Percentiles rank a stretch among this genome's conserved stretches.
phyloP scores from a whole-genome alignment of 2,113 vertebrate genomes.

The Pseudonaja textilis region DNA sequence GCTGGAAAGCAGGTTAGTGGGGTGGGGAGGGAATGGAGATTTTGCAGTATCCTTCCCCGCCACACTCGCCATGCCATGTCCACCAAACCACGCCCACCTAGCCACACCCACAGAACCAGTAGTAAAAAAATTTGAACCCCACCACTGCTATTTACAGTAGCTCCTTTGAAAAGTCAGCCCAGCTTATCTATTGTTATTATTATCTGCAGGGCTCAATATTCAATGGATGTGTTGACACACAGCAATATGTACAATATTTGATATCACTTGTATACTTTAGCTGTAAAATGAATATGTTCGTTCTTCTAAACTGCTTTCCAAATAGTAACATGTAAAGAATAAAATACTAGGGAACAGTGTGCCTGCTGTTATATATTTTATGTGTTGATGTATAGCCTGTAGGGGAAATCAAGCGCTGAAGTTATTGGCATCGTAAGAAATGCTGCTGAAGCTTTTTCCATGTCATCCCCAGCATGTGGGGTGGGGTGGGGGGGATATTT shows the following conservation, averaged over 20 bases:
- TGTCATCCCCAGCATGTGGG: background rate
- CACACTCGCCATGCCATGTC: no score
- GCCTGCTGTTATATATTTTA: background rate
- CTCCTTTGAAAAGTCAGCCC: background rate
- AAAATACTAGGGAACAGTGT: background rate
- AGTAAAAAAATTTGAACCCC: no score
- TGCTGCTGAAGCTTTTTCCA: background rate
- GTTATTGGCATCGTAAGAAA: background rate
- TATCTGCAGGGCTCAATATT: background rate
- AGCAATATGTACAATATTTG: background rate
- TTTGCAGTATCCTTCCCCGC: no score
- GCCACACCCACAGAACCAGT: no score
- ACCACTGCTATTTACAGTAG: background rate
- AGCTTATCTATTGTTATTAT: background rate
- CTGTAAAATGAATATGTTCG: background rate
- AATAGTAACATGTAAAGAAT: background rate
- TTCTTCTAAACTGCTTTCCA: background rate
- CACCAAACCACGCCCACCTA: no score
- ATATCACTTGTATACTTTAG: background rate
- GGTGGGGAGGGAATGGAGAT: no score
- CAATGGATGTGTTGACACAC: background rate
- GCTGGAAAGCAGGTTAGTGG: no score
- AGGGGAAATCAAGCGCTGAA: background rate
- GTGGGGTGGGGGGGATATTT: background rate
- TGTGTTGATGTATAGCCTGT: background rate